Conservation (phyloP, 2,113 vertebrate species). For the Phasianus colchicus region DNA sequence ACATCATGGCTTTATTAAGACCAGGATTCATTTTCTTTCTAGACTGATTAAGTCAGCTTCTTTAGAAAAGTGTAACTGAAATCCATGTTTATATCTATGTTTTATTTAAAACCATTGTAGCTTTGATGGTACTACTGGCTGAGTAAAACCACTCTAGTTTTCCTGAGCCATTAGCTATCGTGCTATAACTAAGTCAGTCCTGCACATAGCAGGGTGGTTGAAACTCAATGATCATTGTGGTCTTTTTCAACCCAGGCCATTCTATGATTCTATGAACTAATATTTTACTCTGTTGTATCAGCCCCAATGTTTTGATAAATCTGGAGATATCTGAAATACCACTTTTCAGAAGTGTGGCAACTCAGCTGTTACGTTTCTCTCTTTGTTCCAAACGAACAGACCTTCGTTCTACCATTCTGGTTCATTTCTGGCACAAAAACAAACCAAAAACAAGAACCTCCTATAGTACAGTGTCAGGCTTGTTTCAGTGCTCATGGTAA, state of each 20-base stretch:
- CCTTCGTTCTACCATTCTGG: background rate
- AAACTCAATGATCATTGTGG: too few relatives aligned
- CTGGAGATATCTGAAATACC: background rate
- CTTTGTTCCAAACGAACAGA: background rate
- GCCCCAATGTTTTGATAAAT: background rate
- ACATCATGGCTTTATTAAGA: background rate
- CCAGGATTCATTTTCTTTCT: background rate
- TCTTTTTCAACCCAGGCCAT: too few relatives aligned
- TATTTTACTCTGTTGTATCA: background rate
- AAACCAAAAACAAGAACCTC: background rate
- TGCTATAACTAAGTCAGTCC: background rate
- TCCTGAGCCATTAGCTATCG: background rate
- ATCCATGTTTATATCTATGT: background rate
- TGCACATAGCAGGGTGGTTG: too few relatives aligned
- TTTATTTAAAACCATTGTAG: background rate
- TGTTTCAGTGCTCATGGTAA: background rate
- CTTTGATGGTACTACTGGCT: background rate
- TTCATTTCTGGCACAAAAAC: background rate
- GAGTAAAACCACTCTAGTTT: background rate
- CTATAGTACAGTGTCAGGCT: background rate
- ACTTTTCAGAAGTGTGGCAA: background rate
- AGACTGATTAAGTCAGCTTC: background rate
- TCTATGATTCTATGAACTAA: background rate
- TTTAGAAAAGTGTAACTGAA: background rate
- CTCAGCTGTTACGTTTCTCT: background rate